A percentile compares a stretch with the other conserved stretches of the same genome.
These are phyloP conservation scores for Micromesistius poutassou DNA, from an alignment of 2,797 vertebrate genomes.

Conservation along the genomic window DNA sequence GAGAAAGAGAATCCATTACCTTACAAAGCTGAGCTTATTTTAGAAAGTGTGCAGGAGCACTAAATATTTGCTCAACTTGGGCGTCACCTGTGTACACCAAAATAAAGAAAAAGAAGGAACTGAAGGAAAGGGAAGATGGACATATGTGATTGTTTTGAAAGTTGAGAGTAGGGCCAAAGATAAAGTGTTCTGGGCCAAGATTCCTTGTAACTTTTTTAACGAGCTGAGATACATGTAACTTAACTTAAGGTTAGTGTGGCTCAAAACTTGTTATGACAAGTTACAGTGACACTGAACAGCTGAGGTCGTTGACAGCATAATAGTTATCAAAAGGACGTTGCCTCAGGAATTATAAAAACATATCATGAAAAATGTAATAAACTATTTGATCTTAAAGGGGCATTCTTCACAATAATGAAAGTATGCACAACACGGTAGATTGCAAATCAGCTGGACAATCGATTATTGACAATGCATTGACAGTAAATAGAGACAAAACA, in stretches of 20 bases:
- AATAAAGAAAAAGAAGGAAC: no score
- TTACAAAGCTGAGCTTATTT: background rate
- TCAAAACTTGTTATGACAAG: background rate
- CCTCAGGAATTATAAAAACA: background rate
- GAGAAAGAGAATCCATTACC: background rate
- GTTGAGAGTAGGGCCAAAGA: background rate
- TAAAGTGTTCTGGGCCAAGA: background rate
- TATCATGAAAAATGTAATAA: background rate
- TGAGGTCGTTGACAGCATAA: background rate
- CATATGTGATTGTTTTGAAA: background rate
- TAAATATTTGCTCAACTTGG: background rate
- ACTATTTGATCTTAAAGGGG: background rate
- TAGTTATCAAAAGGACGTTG: background rate
- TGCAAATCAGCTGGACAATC: background rate
- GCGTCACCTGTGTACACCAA: background rate
- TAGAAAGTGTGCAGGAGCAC: background rate
- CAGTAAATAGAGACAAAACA: background rate
- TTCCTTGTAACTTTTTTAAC: background rate
- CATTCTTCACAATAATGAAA: no score
- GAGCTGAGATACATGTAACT: background rate
- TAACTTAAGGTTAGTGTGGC: background rate
- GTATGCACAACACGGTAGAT: background rate
- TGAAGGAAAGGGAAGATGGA: background rate
- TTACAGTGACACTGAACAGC: background rate
- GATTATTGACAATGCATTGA: background rate